Conservation (phyloP, 2,888 invertebrate species). For the Pseudanteris insignis region DNA sequence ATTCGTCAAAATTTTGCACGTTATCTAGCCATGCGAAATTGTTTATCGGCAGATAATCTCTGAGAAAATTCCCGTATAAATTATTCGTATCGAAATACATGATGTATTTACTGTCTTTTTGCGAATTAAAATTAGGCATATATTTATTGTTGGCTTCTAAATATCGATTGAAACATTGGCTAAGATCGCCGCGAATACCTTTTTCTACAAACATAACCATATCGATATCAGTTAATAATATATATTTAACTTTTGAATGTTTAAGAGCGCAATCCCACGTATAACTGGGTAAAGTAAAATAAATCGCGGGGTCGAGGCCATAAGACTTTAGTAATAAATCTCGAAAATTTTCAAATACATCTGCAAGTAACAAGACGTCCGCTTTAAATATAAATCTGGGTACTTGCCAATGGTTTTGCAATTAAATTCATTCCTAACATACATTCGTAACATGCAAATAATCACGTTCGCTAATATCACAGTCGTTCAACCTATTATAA, state of each 20-base stretch:
- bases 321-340: conserved; percentile 18
- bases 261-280: conserved; percentile 41
- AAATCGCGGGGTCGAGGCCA: conserved; percentile 28
- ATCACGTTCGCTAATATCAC: neutral
- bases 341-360: conserved; percentile 41
- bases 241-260: conserved; percentile 25
- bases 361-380: conserved; percentile 50
- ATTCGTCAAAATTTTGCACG: too few relatives aligned
- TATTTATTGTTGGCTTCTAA: conserved; percentile 48
- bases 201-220: conserved; percentile 47
- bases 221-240: conserved; percentile 44
- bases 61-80: too few relatives aligned
- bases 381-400: conserved; percentile 47
- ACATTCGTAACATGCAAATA: neutral
- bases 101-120: too few relatives aligned
- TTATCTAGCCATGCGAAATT: too few relatives aligned
- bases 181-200: conserved; percentile 48
- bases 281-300: conserved; percentile 36
- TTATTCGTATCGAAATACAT: neutral
- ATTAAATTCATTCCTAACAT: conserved; percentile 52
- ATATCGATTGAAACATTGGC: conserved; percentile 45
- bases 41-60: too few relatives aligned
- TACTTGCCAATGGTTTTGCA: conserved; percentile 54
- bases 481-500: too few relatives aligned
- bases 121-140: too few relatives aligned